These are phyloP conservation scores for Rhabdophis nuchalis DNA, from an alignment of 2,797 vertebrate genomes.

Conservation along the genomic window DNA sequence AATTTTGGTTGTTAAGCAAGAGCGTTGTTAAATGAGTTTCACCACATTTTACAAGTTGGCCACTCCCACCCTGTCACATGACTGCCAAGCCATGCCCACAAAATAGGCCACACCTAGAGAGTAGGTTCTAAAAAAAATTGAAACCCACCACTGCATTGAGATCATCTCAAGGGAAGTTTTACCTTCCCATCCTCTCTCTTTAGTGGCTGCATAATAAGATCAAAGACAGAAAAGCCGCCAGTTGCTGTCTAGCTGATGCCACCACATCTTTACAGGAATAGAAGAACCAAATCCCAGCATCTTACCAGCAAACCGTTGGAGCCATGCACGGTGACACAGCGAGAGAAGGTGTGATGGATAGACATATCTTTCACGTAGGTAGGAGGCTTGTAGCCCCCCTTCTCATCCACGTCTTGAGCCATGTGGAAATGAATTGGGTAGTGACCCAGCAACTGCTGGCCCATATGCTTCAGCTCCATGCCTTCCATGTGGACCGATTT, in stretches of 20 bases:
- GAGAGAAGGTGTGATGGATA: slow-evolving; percentile 93
- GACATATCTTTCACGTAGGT: slow-evolving; percentile 83
- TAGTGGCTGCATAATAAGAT: background rate
- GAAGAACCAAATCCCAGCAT: background rate
- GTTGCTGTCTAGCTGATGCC: background rate
- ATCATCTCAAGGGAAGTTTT: background rate
- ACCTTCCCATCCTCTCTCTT: background rate
- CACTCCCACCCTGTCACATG: no score
- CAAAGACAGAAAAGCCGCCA: background rate
- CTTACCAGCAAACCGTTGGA: slow-evolving; percentile 93
- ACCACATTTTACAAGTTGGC: no score
- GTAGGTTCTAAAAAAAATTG: no score
- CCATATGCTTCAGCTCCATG: slow-evolving; percentile 89
- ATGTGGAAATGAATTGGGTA: slow-evolving; percentile 96
- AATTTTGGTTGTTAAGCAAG: no score
- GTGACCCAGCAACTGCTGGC: slow-evolving; percentile 94
- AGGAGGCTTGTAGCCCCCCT: slow-evolving; percentile 85
- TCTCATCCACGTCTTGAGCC: slow-evolving; percentile 87
- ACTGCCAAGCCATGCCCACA: no score
- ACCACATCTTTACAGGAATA: background rate
- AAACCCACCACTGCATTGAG: background rate
- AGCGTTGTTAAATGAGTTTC: no score
- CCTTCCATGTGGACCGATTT: slow-evolving; percentile 85
- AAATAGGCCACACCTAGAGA: no score
- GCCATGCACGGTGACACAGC: slow-evolving; percentile 89